Evolutionary conservation across 2,113 vertebrate genomes (phyloP).

Genomic region (Otolemur garnettii): DNA sequence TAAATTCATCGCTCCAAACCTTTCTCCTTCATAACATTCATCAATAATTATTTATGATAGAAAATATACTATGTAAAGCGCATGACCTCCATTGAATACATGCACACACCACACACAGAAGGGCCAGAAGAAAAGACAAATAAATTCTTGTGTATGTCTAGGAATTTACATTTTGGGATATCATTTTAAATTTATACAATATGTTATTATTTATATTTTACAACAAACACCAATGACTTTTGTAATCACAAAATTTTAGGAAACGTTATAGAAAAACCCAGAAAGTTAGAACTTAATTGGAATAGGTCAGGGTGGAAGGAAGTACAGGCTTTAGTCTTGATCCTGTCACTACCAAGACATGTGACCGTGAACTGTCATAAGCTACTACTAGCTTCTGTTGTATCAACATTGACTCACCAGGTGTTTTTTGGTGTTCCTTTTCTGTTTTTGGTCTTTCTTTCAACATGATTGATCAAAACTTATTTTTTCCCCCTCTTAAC

Average conservation of each 20-base stretch:
- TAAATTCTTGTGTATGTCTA: not conserved
- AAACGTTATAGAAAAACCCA: not conserved
- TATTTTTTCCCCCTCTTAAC: no score
- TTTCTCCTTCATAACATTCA: not conserved
- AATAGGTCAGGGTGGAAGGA: not conserved
- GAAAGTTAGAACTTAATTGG: not conserved
- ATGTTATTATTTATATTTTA: not conserved
- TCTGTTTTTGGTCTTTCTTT: no score
- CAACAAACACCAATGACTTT: not conserved
- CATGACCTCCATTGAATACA: not conserved
- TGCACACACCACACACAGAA: no score
- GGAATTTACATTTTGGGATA: not conserved
- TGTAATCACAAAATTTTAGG: not conserved
- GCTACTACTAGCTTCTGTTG: not conserved
- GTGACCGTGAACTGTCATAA: not conserved
- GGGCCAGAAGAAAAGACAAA: not conserved
- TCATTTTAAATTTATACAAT: not conserved
- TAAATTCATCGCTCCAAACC: not conserved
- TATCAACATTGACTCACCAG: not conserved
- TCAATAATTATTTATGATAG: not conserved
- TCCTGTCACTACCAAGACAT: not conserved
- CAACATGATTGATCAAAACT: no score
- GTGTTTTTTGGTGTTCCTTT: not conserved
- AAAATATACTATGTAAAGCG: not conserved
- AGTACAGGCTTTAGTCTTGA: not conserved